These are phyloP conservation scores for Crepidodera aurea DNA, from an alignment of 2,888 invertebrate species.

Conservation along the genomic window DNA sequence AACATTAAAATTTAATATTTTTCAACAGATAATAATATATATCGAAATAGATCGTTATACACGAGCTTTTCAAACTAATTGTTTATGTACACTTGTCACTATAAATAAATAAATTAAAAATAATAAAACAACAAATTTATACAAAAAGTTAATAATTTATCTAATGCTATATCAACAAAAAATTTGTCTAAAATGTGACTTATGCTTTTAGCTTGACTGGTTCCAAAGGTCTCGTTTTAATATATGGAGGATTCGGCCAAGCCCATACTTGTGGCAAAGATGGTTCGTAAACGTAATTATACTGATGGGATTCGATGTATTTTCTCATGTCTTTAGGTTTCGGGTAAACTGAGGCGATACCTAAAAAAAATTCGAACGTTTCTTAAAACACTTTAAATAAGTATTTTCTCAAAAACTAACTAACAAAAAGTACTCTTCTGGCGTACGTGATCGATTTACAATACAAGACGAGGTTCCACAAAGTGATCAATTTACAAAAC, in stretches of 20 bases:
- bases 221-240: slow-evolving; percentile 55
- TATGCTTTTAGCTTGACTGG: slow-evolving; percentile 54
- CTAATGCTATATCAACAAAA: slow-evolving; percentile 22
- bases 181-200: slow-evolving; percentile 24
- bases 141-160: slow-evolving; percentile 35
- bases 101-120: not conserved
- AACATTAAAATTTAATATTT: too few species aligned
- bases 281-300: slow-evolving; percentile 80
- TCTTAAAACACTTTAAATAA: not conserved
- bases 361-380: too few species aligned
- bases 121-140: slow-evolving; percentile 3
- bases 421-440: too few species aligned
- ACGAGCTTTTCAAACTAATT: too few species aligned
- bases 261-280: slow-evolving; percentile 76
- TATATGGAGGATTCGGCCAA: slow-evolving; percentile 63
- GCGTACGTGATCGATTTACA: too few species aligned
- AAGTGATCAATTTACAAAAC: too few species aligned
- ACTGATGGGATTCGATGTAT: slow-evolving; percentile 78
- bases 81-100: not conserved
- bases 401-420: too few species aligned
- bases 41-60: too few species aligned
- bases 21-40: too few species aligned
- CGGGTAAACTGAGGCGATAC: slow-evolving; percentile 85
- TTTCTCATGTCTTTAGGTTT: slow-evolving; percentile 79
- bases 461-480: too few species aligned